Evolutionary conservation across 2,888 invertebrate genomes (phyloP), one percentile per base, ranked within the genome.

Genomic region (Stenchaetothrips biformis): DNA sequence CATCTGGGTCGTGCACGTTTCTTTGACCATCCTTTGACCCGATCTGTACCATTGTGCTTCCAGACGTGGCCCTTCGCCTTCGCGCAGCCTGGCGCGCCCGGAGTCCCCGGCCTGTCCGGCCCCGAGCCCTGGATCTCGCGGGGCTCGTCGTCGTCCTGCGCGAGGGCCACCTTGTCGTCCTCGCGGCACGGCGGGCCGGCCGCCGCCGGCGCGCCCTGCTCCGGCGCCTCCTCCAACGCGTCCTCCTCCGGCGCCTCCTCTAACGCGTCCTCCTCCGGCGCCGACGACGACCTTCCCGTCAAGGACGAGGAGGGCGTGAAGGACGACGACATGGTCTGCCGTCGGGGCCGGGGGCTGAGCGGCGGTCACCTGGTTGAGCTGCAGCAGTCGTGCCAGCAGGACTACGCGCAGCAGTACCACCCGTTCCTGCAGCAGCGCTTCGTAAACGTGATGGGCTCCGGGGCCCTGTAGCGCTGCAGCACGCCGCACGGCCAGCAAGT

Each of bases 11-110:
- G 37, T 37, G 37, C 37, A 1, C 37, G 37, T 37, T 4, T 4
- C 37, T 37, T 1, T 37, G 37, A 37, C 37, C 37, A 37, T 1
- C 4, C 37, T 37, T 4, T 37, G 37, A 37, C 37, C 37, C 37
- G 37, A 2, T 1, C 37, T 4, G 2, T 37, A 4, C 4, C 37
- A n/a, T 37, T 74, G 67, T 74, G 37, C 37, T 37, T 25, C 7
- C 67, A 74, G 67, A 74, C 67, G 21, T 74, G 67, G 67, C 67
- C 67, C 9, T 74, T 74, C 67, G 25, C 67, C 67, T 74, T 74
- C 67, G 25, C 67, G 9, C 67, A 74, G 67, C 25, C 67, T 8
- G 53, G 53, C 13, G 53, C 16, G 53, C 16, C n/a, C 13, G 53
- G 13, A 4, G 53, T 13, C 16, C 16, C 53, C 53, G 53, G 53